A percentile compares a stretch with the other conserved stretches of the same genome.
These are phyloP conservation scores for Blastobasis adustella DNA, from an alignment of 2,888 invertebrate genomes.

Conservation along the genomic window DNA sequence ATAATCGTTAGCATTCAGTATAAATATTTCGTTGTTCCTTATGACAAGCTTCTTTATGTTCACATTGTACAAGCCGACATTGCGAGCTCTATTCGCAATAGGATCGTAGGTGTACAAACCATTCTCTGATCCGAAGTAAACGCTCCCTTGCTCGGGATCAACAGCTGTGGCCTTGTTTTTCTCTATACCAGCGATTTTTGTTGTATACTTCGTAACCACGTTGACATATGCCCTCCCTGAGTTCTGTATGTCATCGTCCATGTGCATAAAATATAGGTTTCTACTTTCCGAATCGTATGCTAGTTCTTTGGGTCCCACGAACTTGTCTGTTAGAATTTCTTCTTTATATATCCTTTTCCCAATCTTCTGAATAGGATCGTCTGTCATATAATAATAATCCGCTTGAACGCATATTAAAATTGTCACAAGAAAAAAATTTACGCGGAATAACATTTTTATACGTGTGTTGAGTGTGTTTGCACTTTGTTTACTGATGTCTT, in stretches of 20 bases:
- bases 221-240: conserved; percentile 55
- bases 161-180: conserved; percentile 58
- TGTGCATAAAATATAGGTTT: conserved; percentile 61
- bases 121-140: conserved; percentile 60
- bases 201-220: conserved; percentile 42
- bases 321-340: conserved; percentile 44
- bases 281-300: conserved; percentile 56
- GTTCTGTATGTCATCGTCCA: conserved; percentile 53
- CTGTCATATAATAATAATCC: conserved; percentile 18
- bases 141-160: conserved; percentile 47
- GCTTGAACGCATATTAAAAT: no score
- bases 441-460: no score
- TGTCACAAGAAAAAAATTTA: no score
- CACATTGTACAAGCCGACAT: conserved; percentile 54
- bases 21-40: conserved; percentile 52
- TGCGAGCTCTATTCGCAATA: conserved; percentile 34
- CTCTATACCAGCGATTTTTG: conserved; percentile 46
- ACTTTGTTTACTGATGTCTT: no score
- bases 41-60: conserved; percentile 56
- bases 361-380: conserved; percentile 45
- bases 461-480: no score
- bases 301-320: conserved; percentile 45
- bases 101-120: conserved; percentile 58
- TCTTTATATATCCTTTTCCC: conserved; percentile 52
- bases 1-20: conserved; percentile 56